phyloP scores from a whole-genome alignment of 2,797 vertebrate species.

The Melanotaenia pygmaea region DNA sequence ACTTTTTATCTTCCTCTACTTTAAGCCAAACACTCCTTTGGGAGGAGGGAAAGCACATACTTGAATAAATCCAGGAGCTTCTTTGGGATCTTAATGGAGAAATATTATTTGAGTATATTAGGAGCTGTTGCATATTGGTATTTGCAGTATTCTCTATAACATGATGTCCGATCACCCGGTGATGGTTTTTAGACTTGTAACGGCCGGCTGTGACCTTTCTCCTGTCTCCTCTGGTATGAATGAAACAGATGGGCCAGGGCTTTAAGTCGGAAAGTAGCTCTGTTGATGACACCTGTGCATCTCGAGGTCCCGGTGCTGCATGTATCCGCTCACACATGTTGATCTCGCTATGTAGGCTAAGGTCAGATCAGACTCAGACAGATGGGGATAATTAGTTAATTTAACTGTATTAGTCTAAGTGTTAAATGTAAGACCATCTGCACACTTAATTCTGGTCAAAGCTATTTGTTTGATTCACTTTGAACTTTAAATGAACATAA shows the following conservation, averaged over 20 bases:
- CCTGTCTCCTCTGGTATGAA: slow-evolving; percentile 41
- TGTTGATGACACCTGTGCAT: slow-evolving; percentile 66
- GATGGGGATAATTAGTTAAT: slow-evolving; percentile 56
- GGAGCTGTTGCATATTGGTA: background rate
- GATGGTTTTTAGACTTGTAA: slow-evolving; percentile 33
- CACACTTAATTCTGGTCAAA: background rate
- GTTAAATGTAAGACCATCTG: background rate
- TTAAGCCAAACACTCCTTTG: slow-evolving; percentile 31
- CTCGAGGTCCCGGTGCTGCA: slow-evolving; percentile 26
- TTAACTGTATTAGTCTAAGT: slow-evolving; percentile 19
- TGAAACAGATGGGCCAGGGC: slow-evolving; percentile 69
- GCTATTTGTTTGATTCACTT: background rate
- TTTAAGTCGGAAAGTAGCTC: slow-evolving; percentile 52
- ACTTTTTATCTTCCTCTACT: slow-evolving; percentile 43
- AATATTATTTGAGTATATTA: slow-evolving; percentile 6
- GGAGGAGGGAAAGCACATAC: slow-evolving; percentile 28
- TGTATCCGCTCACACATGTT: slow-evolving; percentile 13
- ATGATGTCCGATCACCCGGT: slow-evolving; percentile 35
- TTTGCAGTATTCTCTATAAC: slow-evolving; percentile 8
- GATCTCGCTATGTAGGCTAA: slow-evolving; percentile 52
- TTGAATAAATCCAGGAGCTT: slow-evolving; percentile 8
- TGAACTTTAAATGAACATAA: background rate
- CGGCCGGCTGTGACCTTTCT: slow-evolving; percentile 40
- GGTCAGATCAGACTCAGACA: slow-evolving; percentile 50
- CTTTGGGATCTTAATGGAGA: slow-evolving; percentile 3